Conservation (phyloP, 2,888 invertebrate genomes). For the Adineta ricciae region DNA sequence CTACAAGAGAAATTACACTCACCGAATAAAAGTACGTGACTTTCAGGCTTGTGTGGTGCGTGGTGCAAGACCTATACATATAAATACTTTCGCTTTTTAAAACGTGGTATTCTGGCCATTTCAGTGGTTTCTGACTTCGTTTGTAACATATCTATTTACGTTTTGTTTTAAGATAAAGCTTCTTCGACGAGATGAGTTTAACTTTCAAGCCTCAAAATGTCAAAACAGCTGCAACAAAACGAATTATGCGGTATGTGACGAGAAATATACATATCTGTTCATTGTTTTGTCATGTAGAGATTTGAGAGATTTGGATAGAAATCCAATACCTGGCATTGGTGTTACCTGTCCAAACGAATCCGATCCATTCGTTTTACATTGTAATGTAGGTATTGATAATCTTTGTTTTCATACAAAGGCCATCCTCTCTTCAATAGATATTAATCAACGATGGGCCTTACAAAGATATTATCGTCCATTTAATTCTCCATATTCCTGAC, state of each 20-base stretch:
- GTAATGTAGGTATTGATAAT: not conserved
- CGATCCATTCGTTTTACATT: not conserved
- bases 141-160: no score
- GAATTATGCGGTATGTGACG: not conserved
- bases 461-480: not conserved
- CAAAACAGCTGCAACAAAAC: not conserved
- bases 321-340: not conserved
- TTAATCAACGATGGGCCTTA: not conserved
- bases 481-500: not conserved
- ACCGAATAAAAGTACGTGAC: no score
- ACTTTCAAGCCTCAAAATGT: not conserved
- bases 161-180: no score
- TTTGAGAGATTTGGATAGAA: not conserved
- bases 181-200: not conserved
- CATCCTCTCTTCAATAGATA: no score
- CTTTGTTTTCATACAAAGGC: no score
- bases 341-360: not conserved
- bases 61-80: no score
- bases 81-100: no score
- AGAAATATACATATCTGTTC: not conserved
- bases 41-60: no score
- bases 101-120: no score
- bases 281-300: not conserved
- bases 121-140: no score
- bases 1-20: no score